These are phyloP conservation scores for Mongoloraphidia duomilia DNA, from an alignment of 2,888 invertebrate species.

Conservation along the genomic window DNA sequence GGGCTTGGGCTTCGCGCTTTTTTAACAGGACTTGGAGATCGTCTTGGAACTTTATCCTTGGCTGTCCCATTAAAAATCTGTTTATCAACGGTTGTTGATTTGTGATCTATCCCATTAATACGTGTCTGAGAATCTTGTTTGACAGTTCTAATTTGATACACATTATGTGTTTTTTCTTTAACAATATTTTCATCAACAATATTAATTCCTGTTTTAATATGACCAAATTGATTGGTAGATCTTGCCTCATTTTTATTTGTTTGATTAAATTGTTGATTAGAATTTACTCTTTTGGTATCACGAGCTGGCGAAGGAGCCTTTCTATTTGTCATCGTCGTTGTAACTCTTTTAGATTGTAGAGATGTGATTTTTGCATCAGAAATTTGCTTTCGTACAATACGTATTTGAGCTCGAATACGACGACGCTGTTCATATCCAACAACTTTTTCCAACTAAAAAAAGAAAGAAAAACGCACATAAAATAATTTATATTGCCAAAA, in stretches of 20 bases:
- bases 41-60: constrained; percentile 8
- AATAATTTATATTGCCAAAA: constrained; percentile 6
- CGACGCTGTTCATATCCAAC: constrained; percentile 63
- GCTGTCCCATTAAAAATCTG: constrained; percentile 23
- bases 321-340: constrained; percentile 19
- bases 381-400: constrained; percentile 50
- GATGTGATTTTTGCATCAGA: constrained; percentile 22
- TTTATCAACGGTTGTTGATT: too few species aligned
- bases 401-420: constrained; percentile 61
- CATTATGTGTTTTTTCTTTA: neutral
- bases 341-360: constrained; percentile 23
- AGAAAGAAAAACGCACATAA: constrained; percentile 5
- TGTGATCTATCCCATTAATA: too few species aligned
- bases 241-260: too few species aligned
- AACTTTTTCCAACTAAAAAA: constrained; percentile 55
- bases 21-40: constrained; percentile 17
- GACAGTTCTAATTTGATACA: too few species aligned
- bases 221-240: too few species aligned
- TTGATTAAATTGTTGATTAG: too few species aligned
- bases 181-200: neutral
- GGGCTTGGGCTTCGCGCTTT: constrained; percentile 29
- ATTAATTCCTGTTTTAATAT: neutral
- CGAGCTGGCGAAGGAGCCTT: constrained; percentile 14
- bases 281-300: neutral
- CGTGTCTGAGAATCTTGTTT: too few species aligned